A percentile compares a stretch with the other conserved stretches of the same genome.
phyloP scores from a whole-genome alignment of 2,888 invertebrate genomes.

The Thymelicus acteon region DNA sequence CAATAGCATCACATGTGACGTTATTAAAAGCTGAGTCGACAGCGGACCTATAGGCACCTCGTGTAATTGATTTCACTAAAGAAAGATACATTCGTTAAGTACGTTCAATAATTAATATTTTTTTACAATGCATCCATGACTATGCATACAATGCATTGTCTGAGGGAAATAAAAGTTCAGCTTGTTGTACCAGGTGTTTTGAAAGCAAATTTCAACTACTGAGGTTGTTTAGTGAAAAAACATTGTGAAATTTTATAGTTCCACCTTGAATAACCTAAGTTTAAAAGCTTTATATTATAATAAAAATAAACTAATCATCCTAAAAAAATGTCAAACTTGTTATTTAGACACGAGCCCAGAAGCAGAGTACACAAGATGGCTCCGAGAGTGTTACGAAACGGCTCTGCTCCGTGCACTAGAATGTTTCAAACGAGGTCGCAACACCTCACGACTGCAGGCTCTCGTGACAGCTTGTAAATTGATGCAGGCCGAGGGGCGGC shows the following conservation, averaged over 20 bases:
- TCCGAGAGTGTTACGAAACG: constrained; percentile 88
- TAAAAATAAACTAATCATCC: too few species aligned
- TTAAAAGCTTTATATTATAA: too few species aligned
- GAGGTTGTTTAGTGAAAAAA: too few species aligned
- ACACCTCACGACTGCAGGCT: constrained; percentile 84
- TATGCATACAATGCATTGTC: too few species aligned
- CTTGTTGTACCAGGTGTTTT: too few species aligned
- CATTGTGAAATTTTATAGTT: too few species aligned
- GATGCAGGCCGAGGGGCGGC: constrained; percentile 88
- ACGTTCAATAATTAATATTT: too few species aligned
- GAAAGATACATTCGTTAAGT: constrained; percentile 9
- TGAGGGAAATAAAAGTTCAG: too few species aligned
- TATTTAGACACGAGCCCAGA: constrained; percentile 79
- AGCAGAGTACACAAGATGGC: constrained; percentile 87
- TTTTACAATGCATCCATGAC: too few species aligned
- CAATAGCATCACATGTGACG: constrained; percentile 27
- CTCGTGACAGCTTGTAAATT: constrained; percentile 90
- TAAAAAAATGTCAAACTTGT: too few species aligned
- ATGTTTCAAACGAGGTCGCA: constrained; percentile 82
- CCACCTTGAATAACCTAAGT: too few species aligned
- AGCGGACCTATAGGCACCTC: constrained; percentile 24
- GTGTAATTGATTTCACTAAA: constrained; percentile 24
- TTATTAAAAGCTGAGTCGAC: constrained; percentile 33
- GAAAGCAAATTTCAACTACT: too few species aligned
- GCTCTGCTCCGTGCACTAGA: constrained; percentile 84